Evolutionary conservation across 1,140 invertebrate genomes (phyloP), one percentile per base, ranked within the genome.

Genomic region (Neodiprion lecontei): DNA sequence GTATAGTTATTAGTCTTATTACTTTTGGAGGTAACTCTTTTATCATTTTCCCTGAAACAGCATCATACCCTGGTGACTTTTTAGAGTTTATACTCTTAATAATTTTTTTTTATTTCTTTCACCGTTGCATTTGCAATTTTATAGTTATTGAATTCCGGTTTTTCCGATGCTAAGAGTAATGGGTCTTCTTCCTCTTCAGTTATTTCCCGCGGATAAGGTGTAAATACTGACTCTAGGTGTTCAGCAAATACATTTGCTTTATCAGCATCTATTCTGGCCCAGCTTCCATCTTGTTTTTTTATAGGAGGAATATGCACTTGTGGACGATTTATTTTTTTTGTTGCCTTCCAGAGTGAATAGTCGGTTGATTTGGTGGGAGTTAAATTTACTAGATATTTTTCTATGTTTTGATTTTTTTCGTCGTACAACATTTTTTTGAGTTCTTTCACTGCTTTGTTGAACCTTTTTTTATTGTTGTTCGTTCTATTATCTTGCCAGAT

Each of bases 31-130:
- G 79, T 14, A 84, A 74, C 72, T 81, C 47, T 70, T 76, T 76
- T 7, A 82, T 61, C 9, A 81, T 23, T 68, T 79, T 72, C 48
- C 73, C 76, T 0, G 72, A 76, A 8, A 84, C 79, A 3, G 78
- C 72, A 40, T 82, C 81, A 65, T 76, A 80, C 4, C 78, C 78
- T 2, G 77, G 77, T 9, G 82, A 72, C 74, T 82, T 83, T 50
- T 75, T 81, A 9, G 17, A 9, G 0, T 76, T 76, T 7, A 75
- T 40, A 9, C 72, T 50, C 28, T 28, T 73, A 1, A 40, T 40
- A 23, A 73, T 73, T 0, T 21, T 1, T 1, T 21, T 21, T 48
- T 10, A 72, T 10, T 48, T 76, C 72, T 23, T 28, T 11, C 10
- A 69, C 67, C 21, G 67, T 53, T 8, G 71, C n/a, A 70, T 72